phyloP scores from a whole-genome alignment of 1,140 invertebrate species.

The Drosophila ananassae region DNA sequence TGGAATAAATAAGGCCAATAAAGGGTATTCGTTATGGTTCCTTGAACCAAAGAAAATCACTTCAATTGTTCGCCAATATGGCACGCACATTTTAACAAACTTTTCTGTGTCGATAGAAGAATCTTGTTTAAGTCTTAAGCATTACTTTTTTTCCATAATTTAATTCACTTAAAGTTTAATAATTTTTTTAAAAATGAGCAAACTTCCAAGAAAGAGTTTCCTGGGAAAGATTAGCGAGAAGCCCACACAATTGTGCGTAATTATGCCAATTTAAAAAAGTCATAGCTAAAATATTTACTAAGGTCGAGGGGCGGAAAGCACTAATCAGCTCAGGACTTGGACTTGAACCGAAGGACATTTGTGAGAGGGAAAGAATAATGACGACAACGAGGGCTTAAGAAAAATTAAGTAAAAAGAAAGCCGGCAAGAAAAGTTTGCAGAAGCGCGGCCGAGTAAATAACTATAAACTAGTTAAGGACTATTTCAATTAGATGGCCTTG shows the following conservation, averaged over 20 bases:
- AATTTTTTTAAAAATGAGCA: slow-evolving; percentile 2
- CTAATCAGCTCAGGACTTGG: slow-evolving; percentile 53
- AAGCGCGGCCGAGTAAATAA: slow-evolving; percentile 66
- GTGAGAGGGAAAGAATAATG: slow-evolving; percentile 39
- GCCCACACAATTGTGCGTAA: slow-evolving; percentile 69
- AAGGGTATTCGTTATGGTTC: slow-evolving; percentile 11
- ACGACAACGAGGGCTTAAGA: slow-evolving; percentile 33
- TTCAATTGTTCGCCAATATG: not conserved
- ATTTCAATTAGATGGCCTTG: slow-evolving; percentile 75
- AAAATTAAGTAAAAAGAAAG: not conserved
- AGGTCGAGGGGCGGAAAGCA: slow-evolving; percentile 19
- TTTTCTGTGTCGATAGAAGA: not conserved
- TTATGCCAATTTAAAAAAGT: slow-evolving; percentile 65
- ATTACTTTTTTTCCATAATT: not conserved
- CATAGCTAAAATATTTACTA: slow-evolving; percentile 9
- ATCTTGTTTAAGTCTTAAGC: no score
- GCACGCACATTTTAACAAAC: not conserved
- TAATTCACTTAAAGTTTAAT: not conserved
- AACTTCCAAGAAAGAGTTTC: not conserved
- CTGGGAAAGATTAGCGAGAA: slow-evolving; percentile 25
- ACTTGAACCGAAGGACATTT: slow-evolving; percentile 42
- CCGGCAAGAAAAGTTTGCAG: slow-evolving; percentile 45
- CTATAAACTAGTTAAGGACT: slow-evolving; percentile 80
- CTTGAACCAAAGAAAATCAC: not conserved
- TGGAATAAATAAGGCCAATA: slow-evolving; percentile 43